A percentile compares a stretch with the other conserved stretches of the same genome.
These are phyloP conservation scores for Macaca mulatta DNA, from an alignment of 2,113 vertebrate species.

Conservation along the genomic window DNA sequence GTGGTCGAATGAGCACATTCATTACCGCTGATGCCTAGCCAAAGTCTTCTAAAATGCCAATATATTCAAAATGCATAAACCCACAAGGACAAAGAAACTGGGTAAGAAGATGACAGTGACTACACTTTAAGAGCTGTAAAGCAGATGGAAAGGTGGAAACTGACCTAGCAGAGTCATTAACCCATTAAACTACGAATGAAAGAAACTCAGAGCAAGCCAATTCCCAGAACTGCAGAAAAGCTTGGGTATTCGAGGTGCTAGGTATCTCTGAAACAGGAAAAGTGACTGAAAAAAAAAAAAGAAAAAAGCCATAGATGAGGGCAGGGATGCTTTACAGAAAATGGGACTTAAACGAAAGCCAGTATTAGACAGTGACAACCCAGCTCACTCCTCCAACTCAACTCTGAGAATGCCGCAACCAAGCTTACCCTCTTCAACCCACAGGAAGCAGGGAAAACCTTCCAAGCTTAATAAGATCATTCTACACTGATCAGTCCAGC, in stretches of 20 bases:
- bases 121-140: neutral
- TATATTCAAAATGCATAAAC: slow-evolving; percentile 5
- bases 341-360: neutral
- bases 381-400: neutral
- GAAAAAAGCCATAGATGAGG: neutral
- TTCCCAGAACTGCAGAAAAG: neutral
- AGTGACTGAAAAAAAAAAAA: neutral
- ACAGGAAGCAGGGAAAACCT: neutral
- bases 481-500: neutral
- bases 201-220: neutral
- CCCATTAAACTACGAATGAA: neutral
- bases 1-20: neutral
- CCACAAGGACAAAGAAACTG: neutral
- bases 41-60: neutral
- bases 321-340: neutral
- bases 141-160: neutral
- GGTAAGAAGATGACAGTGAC: neutral
- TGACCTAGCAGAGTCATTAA: neutral
- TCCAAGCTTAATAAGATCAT: neutral
- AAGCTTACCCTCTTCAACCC: neutral
- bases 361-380: neutral
- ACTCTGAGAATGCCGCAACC: neutral
- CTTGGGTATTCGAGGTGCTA: neutral
- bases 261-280: neutral
- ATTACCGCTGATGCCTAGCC: neutral